Base-by-base conservation (phyloP, 2,113 vertebrate genomes). In the Ageneiosus marmoratus region DNA sequence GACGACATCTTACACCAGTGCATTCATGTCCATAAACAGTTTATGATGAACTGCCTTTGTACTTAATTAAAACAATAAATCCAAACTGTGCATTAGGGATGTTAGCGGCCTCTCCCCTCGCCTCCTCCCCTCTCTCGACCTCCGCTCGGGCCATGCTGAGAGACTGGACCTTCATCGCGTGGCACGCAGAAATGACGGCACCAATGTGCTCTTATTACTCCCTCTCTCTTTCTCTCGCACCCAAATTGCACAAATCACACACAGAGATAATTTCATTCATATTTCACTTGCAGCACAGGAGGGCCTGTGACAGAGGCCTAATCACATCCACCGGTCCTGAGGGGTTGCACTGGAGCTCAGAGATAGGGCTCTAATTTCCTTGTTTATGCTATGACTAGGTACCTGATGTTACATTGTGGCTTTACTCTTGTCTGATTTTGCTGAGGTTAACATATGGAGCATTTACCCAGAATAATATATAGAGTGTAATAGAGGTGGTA, bases 1-100 rank as follows among this genome's bases (percentile, higher is more conserved):
- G 94, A 94, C 92, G 94, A 84, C 94, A 93, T 89, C 93, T 92
- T 93, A 94, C 92, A 90, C 92, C 73, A 93, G 94, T 93, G 94
- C 94, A 95, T 86, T 94, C 92, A 91, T 75, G 77, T 77, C 95
- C 92, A 95, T 96, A 96, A 96, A 96, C 95, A 95, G 92, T 96
- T 95, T 96, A 96, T 96, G 95, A 96, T 96, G 94, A 95, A 96
- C 94, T 95, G 95, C 94, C 93, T 93, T 89, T 85, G 84, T 92
- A 94, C 95, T 96, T 96, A 96, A 97, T 96, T 96, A 96, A 97
- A 96, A 95, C 96, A 95, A 96, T 96, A 97, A 97, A 97, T 97
- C 95, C 95, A 94, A 90, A 79, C 86, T 91, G 94, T 94, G 94
- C 95, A 95, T 95, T 94, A 95, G 95, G 91, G 92, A 94, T 75